phyloP scores from a whole-genome alignment of 2,113 vertebrate genomes.

The Aphyosemion australe region DNA sequence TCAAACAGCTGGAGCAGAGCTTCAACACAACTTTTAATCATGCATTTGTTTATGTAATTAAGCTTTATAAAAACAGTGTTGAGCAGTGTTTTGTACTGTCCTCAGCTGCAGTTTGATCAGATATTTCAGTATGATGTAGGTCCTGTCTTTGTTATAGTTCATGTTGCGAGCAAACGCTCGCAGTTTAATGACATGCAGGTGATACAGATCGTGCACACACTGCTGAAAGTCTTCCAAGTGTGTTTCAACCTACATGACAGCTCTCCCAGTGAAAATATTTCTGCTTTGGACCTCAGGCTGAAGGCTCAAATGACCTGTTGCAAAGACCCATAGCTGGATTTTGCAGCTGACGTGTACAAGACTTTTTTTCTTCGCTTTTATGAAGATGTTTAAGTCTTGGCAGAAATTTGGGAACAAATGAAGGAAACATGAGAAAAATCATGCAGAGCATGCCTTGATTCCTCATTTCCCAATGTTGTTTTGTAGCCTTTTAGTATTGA shows the following conservation, averaged over 20 bases:
- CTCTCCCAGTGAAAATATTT: slow-evolving; percentile 56
- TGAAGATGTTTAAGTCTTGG: slow-evolving; percentile 27
- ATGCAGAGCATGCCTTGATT: not conserved
- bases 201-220: slow-evolving; percentile 68
- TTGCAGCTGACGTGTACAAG: slow-evolving; percentile 15
- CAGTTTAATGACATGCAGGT: slow-evolving; percentile 67
- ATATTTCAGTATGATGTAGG: slow-evolving; percentile 61
- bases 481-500: slow-evolving; percentile 21
- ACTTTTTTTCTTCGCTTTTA: slow-evolving; percentile 18
- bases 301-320: slow-evolving; percentile 53
- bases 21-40: slow-evolving; percentile 70
- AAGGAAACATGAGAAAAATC: slow-evolving; percentile 7
- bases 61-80: slow-evolving; percentile 23
- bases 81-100: slow-evolving; percentile 38
- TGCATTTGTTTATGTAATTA: slow-evolving; percentile 77
- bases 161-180: slow-evolving; percentile 40
- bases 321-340: slow-evolving; percentile 35
- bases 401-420: not conserved
- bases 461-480: slow-evolving; percentile 21
- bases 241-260: slow-evolving; percentile 65
- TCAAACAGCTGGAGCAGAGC: slow-evolving; percentile 66
- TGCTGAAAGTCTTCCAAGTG: slow-evolving; percentile 64
- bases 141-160: slow-evolving; percentile 55
- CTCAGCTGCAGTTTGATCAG: slow-evolving; percentile 58
- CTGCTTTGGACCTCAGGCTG: slow-evolving; percentile 53